Evolutionary conservation across 2,797 vertebrate genomes (phyloP), one percentile per base, ranked within the genome.

Genomic region (Pseudochaenichthys georgianus): DNA sequence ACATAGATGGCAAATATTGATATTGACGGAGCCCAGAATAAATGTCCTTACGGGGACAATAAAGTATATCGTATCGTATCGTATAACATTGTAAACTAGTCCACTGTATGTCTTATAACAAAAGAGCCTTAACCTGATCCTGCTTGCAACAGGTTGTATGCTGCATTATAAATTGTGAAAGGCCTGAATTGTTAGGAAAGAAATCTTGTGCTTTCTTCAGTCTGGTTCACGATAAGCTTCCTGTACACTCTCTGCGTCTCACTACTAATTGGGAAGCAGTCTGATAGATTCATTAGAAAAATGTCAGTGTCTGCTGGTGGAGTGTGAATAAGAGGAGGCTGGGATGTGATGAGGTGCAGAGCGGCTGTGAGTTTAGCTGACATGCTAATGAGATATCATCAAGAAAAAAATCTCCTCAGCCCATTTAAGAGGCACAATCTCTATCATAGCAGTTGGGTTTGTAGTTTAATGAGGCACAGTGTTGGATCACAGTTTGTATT

Each of bases 201-300:
- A 57, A 51, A 19, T 19, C 3, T 2, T n/a, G 15, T 23, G 5
- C 7, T 74, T 55, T 42, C 6, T n/a, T 63, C 5, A 31, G 23
- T 19, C 6, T 38, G 9, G 28, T 59, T 81, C 21, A 53, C 57
- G 17, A 23, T 42, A 9, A 47, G 21, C 28, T 28, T 81, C 77
- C 34, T 31, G 65, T 45, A 28, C 42, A 34, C 78, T 75, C 48
- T 70, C 42, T 9, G 52, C 65, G 72, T 86, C 69, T 85, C 23
- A 61, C 80, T 79, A 73, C 67, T 88, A 83, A 85, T 82, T 84
- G 85, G 85, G 71, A 67, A 70, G 75, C 64, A 47, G 16, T 84
- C 76, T 82, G 80, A 87, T 52, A 88, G 89, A 86, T 81, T 88
- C 89, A 86, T 93, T 89, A 92, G 70, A 88, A 76, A 84, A 90